Evolutionary conservation across 1,140 invertebrate genomes (phyloP).

Genomic region (Zaprionus capensis): DNA sequence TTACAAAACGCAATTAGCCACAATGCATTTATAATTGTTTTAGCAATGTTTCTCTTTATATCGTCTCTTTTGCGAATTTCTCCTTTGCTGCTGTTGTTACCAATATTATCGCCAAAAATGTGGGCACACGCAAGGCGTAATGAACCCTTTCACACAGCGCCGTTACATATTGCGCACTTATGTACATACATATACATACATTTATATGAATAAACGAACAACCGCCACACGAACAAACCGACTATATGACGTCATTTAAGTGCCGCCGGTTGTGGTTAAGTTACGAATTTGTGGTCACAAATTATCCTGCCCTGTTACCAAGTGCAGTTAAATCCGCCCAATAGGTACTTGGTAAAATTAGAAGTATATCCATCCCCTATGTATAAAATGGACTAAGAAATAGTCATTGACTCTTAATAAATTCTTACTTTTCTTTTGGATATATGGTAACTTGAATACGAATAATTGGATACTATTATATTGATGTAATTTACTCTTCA

Average conservation of each 20-base stretch:
- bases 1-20: conserved; percentile 29
- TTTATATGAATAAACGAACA: not conserved
- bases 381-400: not conserved
- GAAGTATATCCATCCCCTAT: not conserved
- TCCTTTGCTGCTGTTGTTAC: conserved; percentile 30
- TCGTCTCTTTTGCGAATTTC: conserved; percentile 26
- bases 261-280: conserved; percentile 49
- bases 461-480: not conserved
- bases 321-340: not conserved
- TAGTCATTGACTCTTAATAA: not conserved
- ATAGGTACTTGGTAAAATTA: not conserved
- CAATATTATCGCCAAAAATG: conserved; percentile 36
- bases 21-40: conserved; percentile 33
- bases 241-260: conserved; percentile 62
- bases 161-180: conserved; percentile 8
- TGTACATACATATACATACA: conserved; percentile 28
- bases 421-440: not conserved
- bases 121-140: conserved; percentile 40
- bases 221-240: not conserved
- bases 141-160: conserved; percentile 66
- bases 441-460: not conserved
- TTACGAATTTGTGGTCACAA: conserved; percentile 43
- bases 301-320: conserved; percentile 13
- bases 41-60: conserved; percentile 7
- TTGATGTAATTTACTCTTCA: not conserved